Conservation (phyloP, 2,797 vertebrate species). For the Muscicapa comitata region DNA sequence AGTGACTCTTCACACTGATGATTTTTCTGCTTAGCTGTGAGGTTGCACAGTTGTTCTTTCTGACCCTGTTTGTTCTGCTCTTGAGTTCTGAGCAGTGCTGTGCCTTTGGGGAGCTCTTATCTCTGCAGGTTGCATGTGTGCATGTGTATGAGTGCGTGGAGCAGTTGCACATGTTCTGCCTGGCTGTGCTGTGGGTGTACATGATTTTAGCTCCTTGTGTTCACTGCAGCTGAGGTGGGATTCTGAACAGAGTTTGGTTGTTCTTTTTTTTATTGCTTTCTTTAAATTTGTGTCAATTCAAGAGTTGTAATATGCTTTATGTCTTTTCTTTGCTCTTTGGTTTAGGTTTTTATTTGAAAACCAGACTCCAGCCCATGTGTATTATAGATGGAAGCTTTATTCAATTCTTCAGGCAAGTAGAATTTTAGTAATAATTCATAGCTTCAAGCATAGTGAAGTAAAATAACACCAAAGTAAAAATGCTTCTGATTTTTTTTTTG, state of each 20-base stretch:
- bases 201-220: background rate
- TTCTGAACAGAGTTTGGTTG: background rate
- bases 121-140: background rate
- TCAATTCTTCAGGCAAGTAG: conserved; percentile 93
- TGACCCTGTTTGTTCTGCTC: background rate
- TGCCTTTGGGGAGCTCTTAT: background rate
- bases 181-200: background rate
- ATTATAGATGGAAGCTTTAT: conserved; percentile 98
- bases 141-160: background rate
- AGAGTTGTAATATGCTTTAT: background rate
- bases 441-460: background rate
- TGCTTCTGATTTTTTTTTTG: background rate
- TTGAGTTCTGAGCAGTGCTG: background rate
- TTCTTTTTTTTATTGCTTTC: background rate
- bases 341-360: conserved; percentile 98
- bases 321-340: background rate
- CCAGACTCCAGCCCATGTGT: conserved; percentile 97
- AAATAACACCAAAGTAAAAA: background rate
- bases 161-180: background rate
- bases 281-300: background rate
- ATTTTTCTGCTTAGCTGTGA: background rate
- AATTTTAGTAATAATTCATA: background rate
- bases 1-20: background rate
- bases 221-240: background rate
- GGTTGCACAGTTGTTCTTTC: background rate